Base-by-base conservation (phyloP, 2,113 vertebrate species). In the Phoenicopterus ruber region DNA sequence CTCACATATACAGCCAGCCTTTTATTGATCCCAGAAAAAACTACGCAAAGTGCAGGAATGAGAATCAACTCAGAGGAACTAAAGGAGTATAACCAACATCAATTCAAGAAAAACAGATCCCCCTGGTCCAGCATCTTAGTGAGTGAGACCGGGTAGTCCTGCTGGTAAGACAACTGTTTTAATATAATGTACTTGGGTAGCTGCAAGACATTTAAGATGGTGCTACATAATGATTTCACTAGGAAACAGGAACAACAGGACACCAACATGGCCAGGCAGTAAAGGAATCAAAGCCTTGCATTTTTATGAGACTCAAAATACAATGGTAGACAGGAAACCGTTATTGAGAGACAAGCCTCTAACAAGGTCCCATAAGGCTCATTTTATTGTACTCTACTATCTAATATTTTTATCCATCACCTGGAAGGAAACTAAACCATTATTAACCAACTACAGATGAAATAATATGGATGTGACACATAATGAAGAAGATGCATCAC, bases 111-210 rank as follows among this genome's bases (percentile, higher is more conserved):
- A 93, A 93, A 76, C 44, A 85, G 47, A 71, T n/a, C 32, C 38
- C n/a, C 49, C 26, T 72, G 31, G 20, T 67, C n/a, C 57, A 71
- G n/a, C n/a, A 84, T 49, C 49, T 72, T 52, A 24, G n/a, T 36
- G 25, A 83, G n/a, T 13, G 29, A 74, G 50, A 84, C 0, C 0
- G 0, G 0, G 13, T 31, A 74, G 52, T 66, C 36, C 62, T 76
- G 57, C 34, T 81, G 42, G 71, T 29, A 82, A 79, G 16, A 93
- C 52, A 82, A 76, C n/a, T 74, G 34, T 46, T 83, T 82, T 40
- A 74, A 74, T 13, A 40, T 11, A 3, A 86, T 20, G 17, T 44
- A 42, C 61, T 62, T 47, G 32, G 21, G 44, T 61, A 72, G 61
- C 73, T 79, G 21, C 58, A 90, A 72, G 52, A 85, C 61, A 63